Conservation (phyloP, 2,888 invertebrate genomes). For the Acronicta aceris region DNA sequence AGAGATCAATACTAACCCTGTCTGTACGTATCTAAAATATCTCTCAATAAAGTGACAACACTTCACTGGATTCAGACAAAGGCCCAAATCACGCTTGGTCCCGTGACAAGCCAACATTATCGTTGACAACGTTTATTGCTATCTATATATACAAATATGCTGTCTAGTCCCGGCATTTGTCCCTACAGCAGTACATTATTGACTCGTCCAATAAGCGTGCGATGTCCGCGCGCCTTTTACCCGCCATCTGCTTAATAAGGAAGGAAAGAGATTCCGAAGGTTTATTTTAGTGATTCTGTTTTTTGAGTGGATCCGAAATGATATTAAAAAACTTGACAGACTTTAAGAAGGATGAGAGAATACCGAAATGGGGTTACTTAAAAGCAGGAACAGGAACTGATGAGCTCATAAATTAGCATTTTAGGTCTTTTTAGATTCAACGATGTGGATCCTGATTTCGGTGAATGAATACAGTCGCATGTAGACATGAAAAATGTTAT, state of each 20-base stretch:
- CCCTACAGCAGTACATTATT: constrained; percentile 82
- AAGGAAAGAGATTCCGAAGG: constrained; percentile 60
- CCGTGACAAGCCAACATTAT: constrained; percentile 78
- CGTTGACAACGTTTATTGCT: constrained; percentile 80
- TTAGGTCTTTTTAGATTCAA: too few species aligned
- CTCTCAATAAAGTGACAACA: constrained; percentile 19
- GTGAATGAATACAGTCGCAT: too few species aligned
- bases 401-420: too few species aligned
- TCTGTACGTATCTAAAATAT: constrained; percentile 3
- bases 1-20: background rate
- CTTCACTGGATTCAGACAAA: constrained; percentile 46
- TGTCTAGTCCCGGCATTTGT: constrained; percentile 69
- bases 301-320: too few species aligned
- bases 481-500: too few species aligned
- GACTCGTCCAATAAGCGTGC: constrained; percentile 87
- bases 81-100: constrained; percentile 65
- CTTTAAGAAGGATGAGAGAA: too few species aligned
- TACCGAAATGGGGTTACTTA: too few species aligned
- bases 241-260: constrained; percentile 50
- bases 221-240: constrained; percentile 82
- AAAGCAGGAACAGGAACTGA: too few species aligned
- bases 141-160: constrained; percentile 72
- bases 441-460: too few species aligned
- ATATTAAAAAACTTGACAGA: too few species aligned
- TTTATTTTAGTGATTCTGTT: too few species aligned